These are phyloP conservation scores for Halocynthia aurantium DNA, from an alignment of 23 tunicate species.

Conservation along the genomic window DNA sequence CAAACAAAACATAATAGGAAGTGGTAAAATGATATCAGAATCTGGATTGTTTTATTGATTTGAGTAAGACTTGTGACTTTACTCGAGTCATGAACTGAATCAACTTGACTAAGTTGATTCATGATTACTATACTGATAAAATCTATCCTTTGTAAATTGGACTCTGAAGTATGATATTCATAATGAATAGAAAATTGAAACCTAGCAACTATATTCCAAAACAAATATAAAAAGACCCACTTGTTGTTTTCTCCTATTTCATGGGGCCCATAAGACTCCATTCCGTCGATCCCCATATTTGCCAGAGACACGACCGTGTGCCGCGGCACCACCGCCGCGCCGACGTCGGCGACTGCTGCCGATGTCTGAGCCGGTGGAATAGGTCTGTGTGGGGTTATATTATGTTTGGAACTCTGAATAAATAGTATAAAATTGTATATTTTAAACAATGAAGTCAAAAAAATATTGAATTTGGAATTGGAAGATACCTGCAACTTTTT, in stretches of 20 bases:
- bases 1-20: no score
- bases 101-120: no score
- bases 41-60: no score
- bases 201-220: no score
- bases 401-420: not conserved
- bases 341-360: not conserved
- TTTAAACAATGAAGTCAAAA: not conserved
- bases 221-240: not conserved
- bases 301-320: slow-evolving; percentile 14
- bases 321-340: slow-evolving; percentile 17
- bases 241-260: slow-evolving; percentile 23
- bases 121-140: no score
- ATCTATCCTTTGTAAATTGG: no score
- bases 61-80: no score
- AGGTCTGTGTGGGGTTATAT: slow-evolving; percentile 5
- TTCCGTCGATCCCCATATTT: slow-evolving; percentile 7
- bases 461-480: no score
- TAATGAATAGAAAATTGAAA: no score
- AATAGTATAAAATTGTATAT: not conserved
- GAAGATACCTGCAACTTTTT: not conserved
- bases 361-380: slow-evolving; percentile 1
- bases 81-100: no score
- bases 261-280: slow-evolving; percentile 8
- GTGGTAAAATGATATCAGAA: no score
- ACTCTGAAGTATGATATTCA: no score